Evolutionary conservation across 2,888 invertebrate genomes (phyloP), one percentile per base, ranked within the genome.

Genomic region (Brachyptera putata): DNA sequence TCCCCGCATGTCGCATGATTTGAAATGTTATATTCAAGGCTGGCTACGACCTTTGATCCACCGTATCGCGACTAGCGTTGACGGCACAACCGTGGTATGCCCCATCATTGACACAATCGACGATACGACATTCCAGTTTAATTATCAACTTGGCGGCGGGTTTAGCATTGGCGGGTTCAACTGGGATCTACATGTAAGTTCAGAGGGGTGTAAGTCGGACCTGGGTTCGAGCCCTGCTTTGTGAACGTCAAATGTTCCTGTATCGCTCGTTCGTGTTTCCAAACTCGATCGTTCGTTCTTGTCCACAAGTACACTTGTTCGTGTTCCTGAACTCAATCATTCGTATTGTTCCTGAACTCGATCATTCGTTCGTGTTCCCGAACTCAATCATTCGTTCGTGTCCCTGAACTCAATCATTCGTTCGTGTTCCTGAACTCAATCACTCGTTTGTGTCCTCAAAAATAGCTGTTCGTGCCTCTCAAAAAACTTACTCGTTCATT

Each of bases 121-220:
- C 63, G 79, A 79, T 66, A 75, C 75, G 66, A 78, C 78, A 4
- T 74, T 81, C 63, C 75, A 16, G 18, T 18, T 18, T 21, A 41
- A 41, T 41, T 41, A 18, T 41, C 18, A 21, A 1, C 18, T 21
- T 63, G 64, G 64, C 5, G 65, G 64, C 30, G 67, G 63, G 7
- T 67, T 66, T 56, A 76, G 75, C 64, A 80, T 84, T 14, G 83
- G 83, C 4, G 83, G 83, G n/a, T 84, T 84, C 70, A 82, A 83
- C 70, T 84, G 83, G 83, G 81, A 81, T 68, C 72, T 84, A 37
- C 70, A 69, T 67, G 70, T 70, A 62, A 67, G 18, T 11, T 14
- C 22, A 21, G 18, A 16, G 2, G 3, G 48, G 43, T n/a, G n/a
- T n/a, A 5, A 7, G 43, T 34, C 11, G 7, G 34, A 11, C 7